Conservation (phyloP, 2,888 invertebrate species). For the Dolomedes plantarius region DNA sequence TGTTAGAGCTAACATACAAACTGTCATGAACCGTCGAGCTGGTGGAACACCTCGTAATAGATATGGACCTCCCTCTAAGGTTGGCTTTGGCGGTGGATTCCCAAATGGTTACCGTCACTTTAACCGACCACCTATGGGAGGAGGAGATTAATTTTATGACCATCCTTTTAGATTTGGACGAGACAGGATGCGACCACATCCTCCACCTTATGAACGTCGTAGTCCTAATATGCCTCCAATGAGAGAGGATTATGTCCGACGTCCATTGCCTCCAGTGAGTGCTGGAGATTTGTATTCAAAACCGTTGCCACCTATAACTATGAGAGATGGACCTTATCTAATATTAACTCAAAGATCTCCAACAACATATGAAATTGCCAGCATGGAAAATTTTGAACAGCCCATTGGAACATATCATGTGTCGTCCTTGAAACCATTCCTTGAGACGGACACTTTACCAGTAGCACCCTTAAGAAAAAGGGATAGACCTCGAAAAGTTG, state of each 20-base stretch:
- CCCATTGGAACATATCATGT: too few relatives aligned
- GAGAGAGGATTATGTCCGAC: conserved; percentile 41
- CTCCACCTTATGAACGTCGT: too few relatives aligned
- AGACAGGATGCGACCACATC: too few relatives aligned
- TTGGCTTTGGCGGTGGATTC: conserved; percentile 36
- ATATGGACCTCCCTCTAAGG: conserved; percentile 17
- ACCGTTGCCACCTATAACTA: conserved; percentile 32
- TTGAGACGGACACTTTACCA: too few relatives aligned
- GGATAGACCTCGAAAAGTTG: too few relatives aligned
- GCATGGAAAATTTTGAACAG: too few relatives aligned
- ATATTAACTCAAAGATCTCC: too few relatives aligned
- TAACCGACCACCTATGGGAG: conserved; percentile 46
- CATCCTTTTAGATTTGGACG: conserved; percentile 44
- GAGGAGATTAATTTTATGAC: conserved; percentile 62
- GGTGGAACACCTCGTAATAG: conserved; percentile 31
- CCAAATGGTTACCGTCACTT: conserved; percentile 49
- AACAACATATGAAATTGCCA: too few relatives aligned
- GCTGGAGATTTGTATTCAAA: conserved; percentile 60
- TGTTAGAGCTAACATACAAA: conserved; percentile 64
- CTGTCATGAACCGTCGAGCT: too few relatives aligned
- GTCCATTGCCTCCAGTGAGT: conserved; percentile 51
- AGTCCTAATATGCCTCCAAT: conserved; percentile 54
- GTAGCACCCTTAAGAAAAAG: too few relatives aligned
- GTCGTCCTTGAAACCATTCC: too few relatives aligned
- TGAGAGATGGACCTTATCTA: too few relatives aligned